A percentile compares a stretch with the other conserved stretches of the same genome.
These are phyloP conservation scores for Ceratosolen fusciceps DNA, from an alignment of 1,140 invertebrate genomes.

Conservation along the genomic window DNA sequence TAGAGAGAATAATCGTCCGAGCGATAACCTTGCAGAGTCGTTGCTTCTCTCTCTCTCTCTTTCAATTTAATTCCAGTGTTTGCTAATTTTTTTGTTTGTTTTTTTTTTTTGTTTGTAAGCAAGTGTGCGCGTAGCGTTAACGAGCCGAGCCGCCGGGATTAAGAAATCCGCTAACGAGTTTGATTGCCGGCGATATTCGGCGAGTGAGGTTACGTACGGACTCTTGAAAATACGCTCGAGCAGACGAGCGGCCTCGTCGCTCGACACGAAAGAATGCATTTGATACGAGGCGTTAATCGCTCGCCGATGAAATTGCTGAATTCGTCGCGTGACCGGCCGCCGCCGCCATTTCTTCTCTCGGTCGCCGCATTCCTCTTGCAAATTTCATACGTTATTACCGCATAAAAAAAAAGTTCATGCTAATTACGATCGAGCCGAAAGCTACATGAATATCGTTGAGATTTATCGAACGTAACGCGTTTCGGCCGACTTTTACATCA, in stretches of 20 bases:
- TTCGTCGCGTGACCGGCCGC: too few relatives aligned
- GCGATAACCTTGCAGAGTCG: neutral
- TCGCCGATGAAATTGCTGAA: too few relatives aligned
- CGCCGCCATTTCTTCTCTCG: too few relatives aligned
- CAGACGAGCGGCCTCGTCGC: neutral
- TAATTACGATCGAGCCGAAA: neutral
- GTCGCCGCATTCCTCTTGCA: too few relatives aligned
- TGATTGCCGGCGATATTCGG: constrained; percentile 1
- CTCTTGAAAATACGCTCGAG: too few relatives aligned
- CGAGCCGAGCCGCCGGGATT: neutral
- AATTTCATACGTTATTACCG: neutral
- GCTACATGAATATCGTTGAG: neutral
- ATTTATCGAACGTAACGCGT: neutral
- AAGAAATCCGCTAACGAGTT: neutral
- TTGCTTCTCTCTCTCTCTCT: neutral
- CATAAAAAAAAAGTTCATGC: neutral
- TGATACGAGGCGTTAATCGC: too few relatives aligned
- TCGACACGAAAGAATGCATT: too few relatives aligned
- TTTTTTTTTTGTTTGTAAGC: too few relatives aligned
- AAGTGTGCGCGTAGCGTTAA: neutral
- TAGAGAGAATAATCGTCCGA: constrained; percentile 11
- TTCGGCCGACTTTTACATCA: neutral
- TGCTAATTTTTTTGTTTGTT: neutral
- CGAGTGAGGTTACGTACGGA: neutral
- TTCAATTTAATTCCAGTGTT: neutral